Percentiles rank a stretch among this genome's conserved stretches.
Conservation (phyloP, 1,140 invertebrate species). For the Stegodyphus mimosarum region DNA sequence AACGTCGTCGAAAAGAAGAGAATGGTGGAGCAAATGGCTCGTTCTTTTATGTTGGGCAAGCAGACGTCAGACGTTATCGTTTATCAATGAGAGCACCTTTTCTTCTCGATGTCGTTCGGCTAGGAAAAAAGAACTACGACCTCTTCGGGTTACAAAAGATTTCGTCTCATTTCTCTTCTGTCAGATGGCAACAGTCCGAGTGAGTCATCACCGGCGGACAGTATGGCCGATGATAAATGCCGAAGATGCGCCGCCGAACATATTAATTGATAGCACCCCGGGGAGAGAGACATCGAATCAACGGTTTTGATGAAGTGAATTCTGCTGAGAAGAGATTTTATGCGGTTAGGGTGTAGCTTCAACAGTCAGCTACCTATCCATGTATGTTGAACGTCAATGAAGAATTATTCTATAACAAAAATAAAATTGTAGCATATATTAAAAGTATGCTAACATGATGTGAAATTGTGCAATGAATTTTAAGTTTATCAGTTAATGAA, state of each 20-base stretch:
- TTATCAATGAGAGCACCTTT: constrained; percentile 43
- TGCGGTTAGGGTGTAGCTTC: too few relatives aligned
- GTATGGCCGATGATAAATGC: constrained; percentile 33
- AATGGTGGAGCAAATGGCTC: constrained; percentile 29
- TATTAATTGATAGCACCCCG: constrained; percentile 11
- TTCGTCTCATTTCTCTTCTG: constrained; percentile 31
- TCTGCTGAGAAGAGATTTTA: too few relatives aligned
- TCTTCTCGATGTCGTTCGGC: not conserved
- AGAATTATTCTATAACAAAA: too few relatives aligned
- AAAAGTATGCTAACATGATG: too few relatives aligned
- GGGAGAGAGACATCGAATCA: not conserved
- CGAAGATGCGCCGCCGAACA: not conserved
- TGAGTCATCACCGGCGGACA: constrained; percentile 33
- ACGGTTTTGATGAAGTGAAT: too few relatives aligned
- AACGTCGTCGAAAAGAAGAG: constrained; percentile 17
- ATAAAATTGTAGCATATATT: too few relatives aligned
- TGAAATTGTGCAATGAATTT: too few relatives aligned
- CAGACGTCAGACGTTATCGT: constrained; percentile 34
- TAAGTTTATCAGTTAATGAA: too few relatives aligned
- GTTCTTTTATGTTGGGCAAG: constrained; percentile 40
- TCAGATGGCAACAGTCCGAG: constrained; percentile 38
- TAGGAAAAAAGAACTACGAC: constrained; percentile 20
- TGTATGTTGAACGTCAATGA: too few relatives aligned
- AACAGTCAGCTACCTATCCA: too few relatives aligned
- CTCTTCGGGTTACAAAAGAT: constrained; percentile 34